Percentiles rank a stretch among this genome's conserved stretches.
Evolutionary conservation across 2,113 vertebrate species (phyloP).

Genomic region (Crotalus helleri): DNA sequence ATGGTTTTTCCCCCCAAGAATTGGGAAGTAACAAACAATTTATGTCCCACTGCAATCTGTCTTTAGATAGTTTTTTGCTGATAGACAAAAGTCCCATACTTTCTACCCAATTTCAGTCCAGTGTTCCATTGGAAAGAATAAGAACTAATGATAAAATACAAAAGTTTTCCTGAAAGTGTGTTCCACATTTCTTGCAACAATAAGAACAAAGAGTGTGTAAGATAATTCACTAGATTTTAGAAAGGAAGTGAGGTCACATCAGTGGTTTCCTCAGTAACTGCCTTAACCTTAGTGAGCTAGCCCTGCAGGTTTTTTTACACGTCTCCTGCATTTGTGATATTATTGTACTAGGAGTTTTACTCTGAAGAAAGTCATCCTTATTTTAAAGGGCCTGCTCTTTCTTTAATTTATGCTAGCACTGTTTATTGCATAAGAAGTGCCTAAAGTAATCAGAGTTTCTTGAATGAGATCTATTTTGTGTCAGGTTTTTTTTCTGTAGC

Average conservation of each 20-base stretch:
- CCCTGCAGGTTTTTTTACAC: conserved; percentile 3
- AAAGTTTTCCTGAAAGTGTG: conserved; percentile 4
- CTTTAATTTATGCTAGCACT: conserved; percentile 21
- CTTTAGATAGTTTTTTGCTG: background rate
- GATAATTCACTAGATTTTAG: conserved; percentile 20
- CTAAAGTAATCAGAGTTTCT: background rate
- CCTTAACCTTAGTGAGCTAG: background rate
- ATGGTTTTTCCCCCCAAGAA: too few relatives aligned
- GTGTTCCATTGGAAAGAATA: background rate
- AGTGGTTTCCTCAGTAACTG: conserved; percentile 10
- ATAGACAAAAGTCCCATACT: background rate
- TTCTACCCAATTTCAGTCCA: background rate
- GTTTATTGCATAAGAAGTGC: background rate
- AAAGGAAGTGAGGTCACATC: conserved; percentile 20
- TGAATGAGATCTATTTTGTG: background rate
- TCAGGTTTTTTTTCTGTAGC: background rate
- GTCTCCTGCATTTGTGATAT: background rate
- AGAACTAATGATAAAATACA: background rate
- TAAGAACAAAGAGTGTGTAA: background rate
- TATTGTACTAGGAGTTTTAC: conserved; percentile 6
- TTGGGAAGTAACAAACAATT: background rate
- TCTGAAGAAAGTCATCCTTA: background rate
- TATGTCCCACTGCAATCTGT: background rate
- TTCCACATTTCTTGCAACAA: conserved; percentile 11
- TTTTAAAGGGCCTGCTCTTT: background rate